A percentile compares a stretch with the other conserved stretches of the same genome.
Conservation (phyloP, 2,888 invertebrate species). For the Pollenia angustigena region DNA sequence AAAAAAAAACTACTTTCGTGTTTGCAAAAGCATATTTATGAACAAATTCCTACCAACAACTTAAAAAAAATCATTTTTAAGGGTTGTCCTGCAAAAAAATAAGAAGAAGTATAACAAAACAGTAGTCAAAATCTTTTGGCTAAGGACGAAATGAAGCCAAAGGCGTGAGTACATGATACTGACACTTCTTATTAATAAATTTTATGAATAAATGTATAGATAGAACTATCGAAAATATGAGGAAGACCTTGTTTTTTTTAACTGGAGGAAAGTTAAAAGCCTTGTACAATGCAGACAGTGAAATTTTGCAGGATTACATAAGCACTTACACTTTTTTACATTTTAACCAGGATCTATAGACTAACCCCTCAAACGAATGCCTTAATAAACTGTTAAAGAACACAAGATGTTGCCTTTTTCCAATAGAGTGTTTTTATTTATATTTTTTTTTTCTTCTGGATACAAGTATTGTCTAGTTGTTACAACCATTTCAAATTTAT, state of each 20-base stretch:
- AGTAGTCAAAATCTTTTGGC: constrained; percentile 17
- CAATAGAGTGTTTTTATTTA: neutral
- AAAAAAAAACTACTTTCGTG: constrained; percentile 36
- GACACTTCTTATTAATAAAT: constrained; percentile 59
- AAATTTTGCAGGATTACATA: neutral
- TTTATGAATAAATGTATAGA: constrained; percentile 21
- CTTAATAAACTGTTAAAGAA: neutral
- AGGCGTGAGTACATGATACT: constrained; percentile 64
- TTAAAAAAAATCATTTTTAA: neutral
- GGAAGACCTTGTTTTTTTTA: neutral
- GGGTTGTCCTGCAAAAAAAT: constrained; percentile 43
- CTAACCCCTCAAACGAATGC: neutral
- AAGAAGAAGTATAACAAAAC: constrained; percentile 8
- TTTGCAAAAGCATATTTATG: constrained; percentile 9
- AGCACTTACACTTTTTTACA: neutral
- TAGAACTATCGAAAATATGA: neutral
- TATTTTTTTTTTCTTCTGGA: neutral
- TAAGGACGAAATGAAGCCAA: constrained; percentile 7
- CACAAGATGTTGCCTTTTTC: neutral
- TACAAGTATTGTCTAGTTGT: neutral
- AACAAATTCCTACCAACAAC: neutral
- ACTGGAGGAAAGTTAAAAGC: constrained; percentile 49
- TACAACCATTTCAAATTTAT: constrained; percentile 34
- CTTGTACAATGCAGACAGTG: neutral
- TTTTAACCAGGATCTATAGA: neutral